Percentiles rank a stretch among this genome's conserved stretches.
phyloP scores from a whole-genome alignment of 1,140 invertebrate genomes.

The Campoletis sonorensis region DNA sequence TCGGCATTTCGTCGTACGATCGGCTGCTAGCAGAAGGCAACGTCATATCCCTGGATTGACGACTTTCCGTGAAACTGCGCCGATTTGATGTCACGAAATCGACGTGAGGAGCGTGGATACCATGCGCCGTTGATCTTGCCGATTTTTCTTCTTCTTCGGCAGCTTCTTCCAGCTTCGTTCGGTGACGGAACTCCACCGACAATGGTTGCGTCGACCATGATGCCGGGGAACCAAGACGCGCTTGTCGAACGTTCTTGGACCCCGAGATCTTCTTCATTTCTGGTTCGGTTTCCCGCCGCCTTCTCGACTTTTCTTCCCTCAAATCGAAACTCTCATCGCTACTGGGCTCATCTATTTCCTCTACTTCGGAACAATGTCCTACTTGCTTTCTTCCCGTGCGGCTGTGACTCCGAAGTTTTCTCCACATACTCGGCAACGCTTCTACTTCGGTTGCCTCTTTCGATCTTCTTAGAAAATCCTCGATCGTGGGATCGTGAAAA shows the following conservation, averaged over 20 bases:
- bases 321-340: not conserved
- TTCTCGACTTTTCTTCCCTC: constrained; percentile 51
- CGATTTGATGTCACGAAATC: constrained; percentile 70
- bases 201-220: constrained; percentile 70
- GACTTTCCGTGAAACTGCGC: constrained; percentile 55
- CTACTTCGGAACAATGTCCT: constrained; percentile 33
- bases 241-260: constrained; percentile 63
- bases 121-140: constrained; percentile 36
- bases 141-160: constrained; percentile 43
- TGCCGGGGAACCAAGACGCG: constrained; percentile 60
- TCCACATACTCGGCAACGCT: constrained; percentile 43
- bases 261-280: constrained; percentile 67
- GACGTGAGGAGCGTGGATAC: constrained; percentile 60
- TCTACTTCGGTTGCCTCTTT: constrained; percentile 45
- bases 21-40: constrained; percentile 47
- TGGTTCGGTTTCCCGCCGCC: constrained; percentile 64
- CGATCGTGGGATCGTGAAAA: constrained; percentile 49
- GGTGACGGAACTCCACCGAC: constrained; percentile 66
- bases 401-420: constrained; percentile 37
- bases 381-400: constrained; percentile 33
- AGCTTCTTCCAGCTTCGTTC: constrained; percentile 58
- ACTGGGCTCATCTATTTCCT: constrained; percentile 17
- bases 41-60: constrained; percentile 64
- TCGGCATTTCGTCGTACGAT: constrained; percentile 62
- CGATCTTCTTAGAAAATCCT: constrained; percentile 35